A percentile compares a stretch with the other conserved stretches of the same genome.
Evolutionary conservation across 2,888 invertebrate species (phyloP).

Genomic region (Limnephilus lunatus): DNA sequence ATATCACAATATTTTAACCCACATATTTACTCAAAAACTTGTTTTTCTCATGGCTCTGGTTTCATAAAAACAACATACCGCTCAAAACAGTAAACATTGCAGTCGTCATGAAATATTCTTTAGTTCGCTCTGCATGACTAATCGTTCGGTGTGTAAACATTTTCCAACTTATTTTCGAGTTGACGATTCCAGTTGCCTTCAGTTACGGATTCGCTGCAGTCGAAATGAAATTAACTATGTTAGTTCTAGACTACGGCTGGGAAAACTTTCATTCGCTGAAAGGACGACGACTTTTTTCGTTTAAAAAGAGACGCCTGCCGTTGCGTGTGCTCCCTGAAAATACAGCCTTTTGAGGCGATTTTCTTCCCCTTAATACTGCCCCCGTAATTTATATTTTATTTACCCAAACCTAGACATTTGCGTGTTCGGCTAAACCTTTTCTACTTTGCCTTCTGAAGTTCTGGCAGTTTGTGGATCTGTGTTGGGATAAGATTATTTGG

Average conservation of each 20-base stretch:
- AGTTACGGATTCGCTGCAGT: slow-evolving; percentile 20
- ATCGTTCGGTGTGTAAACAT: slow-evolving; percentile 15
- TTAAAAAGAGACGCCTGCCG: slow-evolving; percentile 12
- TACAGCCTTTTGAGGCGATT: background rate
- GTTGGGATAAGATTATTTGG: background rate
- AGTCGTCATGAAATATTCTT: background rate
- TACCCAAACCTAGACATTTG: background rate
- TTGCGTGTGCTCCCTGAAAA: slow-evolving; percentile 22
- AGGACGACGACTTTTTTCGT: background rate
- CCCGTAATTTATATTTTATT: background rate
- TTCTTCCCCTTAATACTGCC: background rate
- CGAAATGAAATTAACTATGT: slow-evolving; percentile 21
- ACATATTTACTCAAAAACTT: background rate
- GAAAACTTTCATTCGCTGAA: slow-evolving; percentile 38
- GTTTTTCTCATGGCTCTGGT: background rate
- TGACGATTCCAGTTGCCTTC: background rate
- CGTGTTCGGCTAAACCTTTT: background rate
- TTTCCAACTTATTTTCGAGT: slow-evolving; percentile 3
- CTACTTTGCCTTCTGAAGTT: background rate
- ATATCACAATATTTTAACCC: too few relatives aligned
- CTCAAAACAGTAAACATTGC: background rate
- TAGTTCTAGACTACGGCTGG: background rate
- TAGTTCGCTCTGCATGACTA: background rate
- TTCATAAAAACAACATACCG: background rate
- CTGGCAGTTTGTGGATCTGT: background rate